phyloP scores from a whole-genome alignment of 2,888 invertebrate species.

The Rhagophthalmus giganteus region DNA sequence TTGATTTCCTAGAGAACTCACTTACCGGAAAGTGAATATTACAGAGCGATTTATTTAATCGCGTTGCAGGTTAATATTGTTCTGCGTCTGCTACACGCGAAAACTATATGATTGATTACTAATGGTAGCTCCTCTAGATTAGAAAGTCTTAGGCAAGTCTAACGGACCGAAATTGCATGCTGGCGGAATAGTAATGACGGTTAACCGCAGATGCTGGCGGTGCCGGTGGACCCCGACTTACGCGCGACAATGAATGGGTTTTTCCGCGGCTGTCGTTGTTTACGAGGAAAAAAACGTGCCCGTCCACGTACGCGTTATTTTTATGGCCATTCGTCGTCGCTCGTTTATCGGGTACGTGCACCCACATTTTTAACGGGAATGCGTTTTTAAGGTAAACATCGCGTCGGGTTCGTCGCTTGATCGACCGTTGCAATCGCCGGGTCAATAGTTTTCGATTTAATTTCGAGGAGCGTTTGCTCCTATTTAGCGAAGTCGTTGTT shows the following conservation, averaged over 20 bases:
- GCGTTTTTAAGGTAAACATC: constrained; percentile 4
- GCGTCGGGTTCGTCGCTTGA: constrained; percentile 5
- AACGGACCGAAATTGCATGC: background rate
- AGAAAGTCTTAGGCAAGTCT: background rate
- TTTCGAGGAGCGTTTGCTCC: too few species aligned
- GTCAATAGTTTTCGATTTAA: constrained; percentile 2
- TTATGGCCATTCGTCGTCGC: too few species aligned
- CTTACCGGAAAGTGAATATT: constrained; percentile 30
- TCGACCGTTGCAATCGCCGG: constrained; percentile 8
- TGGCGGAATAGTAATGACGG: too few species aligned
- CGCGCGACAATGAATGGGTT: too few species aligned
- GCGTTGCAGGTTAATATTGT: constrained; percentile 4
- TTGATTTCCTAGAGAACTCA: constrained; percentile 25
- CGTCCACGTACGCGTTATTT: too few species aligned
- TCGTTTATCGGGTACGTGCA: too few species aligned
- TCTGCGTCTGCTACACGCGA: constrained; percentile 6
- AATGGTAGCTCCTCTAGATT: background rate
- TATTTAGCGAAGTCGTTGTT: too few species aligned
- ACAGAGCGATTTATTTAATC: constrained; percentile 19
- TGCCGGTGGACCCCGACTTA: too few species aligned
- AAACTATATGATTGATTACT: constrained; percentile 11
- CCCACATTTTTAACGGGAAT: constrained; percentile 9
- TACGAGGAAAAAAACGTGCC: too few species aligned
- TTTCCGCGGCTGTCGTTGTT: too few species aligned
- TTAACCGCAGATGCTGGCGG: too few species aligned